phyloP scores from a whole-genome alignment of 1,140 invertebrate species.

The Macrostomum lignano region DNA sequence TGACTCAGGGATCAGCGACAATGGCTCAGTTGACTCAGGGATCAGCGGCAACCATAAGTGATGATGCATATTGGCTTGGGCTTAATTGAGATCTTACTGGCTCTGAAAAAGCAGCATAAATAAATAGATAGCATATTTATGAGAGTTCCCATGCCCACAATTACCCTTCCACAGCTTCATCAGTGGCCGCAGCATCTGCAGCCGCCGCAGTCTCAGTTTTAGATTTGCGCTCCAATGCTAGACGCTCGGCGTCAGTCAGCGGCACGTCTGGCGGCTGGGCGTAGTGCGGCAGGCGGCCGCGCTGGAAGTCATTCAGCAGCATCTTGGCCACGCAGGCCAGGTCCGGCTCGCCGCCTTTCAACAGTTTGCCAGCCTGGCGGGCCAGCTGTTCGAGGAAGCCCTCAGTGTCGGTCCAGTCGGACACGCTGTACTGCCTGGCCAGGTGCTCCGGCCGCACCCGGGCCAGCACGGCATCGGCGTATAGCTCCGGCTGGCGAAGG shows the following conservation, averaged over 20 bases:
- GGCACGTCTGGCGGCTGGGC: constrained; percentile 38
- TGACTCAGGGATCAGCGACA: too few species aligned
- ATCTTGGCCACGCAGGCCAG: constrained; percentile 56
- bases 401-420: constrained; percentile 42
- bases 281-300: constrained; percentile 82
- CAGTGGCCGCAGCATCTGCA: constrained; percentile 9
- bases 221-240: not conserved
- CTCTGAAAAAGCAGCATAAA: too few species aligned
- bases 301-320: constrained; percentile 91
- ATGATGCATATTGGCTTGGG: too few species aligned
- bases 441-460: constrained; percentile 66
- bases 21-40: too few species aligned
- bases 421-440: constrained; percentile 59
- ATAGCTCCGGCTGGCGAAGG: constrained; percentile 70
- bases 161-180: constrained; percentile 13
- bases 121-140: too few species aligned
- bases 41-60: too few species aligned
- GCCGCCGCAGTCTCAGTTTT: not conserved
- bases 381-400: constrained; percentile 80
- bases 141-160: constrained; percentile 9
- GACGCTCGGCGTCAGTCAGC: constrained; percentile 1
- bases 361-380: constrained; percentile 48
- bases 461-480: constrained; percentile 53
- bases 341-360: constrained; percentile 86
- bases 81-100: too few species aligned